These are phyloP conservation scores for Steinernema carpocapsae DNA, from an alignment of 2,888 invertebrate genomes.

Conservation along the genomic window DNA sequence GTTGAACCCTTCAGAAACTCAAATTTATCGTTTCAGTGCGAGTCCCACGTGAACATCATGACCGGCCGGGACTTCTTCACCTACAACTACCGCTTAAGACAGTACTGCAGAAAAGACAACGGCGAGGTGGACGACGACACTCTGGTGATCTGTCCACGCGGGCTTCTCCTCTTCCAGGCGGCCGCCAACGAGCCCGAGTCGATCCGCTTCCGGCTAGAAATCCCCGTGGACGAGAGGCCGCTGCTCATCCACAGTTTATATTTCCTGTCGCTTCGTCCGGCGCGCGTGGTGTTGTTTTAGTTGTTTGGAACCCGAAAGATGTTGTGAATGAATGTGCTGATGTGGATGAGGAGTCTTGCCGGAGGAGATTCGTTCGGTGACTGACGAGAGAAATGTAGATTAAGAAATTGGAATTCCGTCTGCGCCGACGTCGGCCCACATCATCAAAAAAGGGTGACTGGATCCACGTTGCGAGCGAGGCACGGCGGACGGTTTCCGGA, in stretches of 20 bases:
- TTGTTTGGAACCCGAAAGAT: too few relatives aligned
- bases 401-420: background rate
- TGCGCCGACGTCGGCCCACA: background rate
- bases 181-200: background rate
- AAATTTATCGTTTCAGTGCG: conserved; percentile 1
- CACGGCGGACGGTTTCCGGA: too few relatives aligned
- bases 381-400: background rate
- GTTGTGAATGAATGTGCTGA: too few relatives aligned
- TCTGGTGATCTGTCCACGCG: conserved; percentile 3
- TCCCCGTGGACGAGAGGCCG: background rate
- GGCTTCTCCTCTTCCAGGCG: background rate
- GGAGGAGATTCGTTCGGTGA: too few relatives aligned
- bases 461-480: background rate
- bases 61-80: conserved; percentile 18
- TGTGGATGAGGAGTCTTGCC: too few relatives aligned
- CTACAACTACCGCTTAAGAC: conserved; percentile 16
- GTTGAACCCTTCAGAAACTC: too few relatives aligned
- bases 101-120: conserved; percentile 5
- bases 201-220: conserved; percentile 10
- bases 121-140: background rate
- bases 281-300: too few relatives aligned
- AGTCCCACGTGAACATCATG: conserved; percentile 11
- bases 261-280: too few relatives aligned
- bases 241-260: conserved; percentile 11
- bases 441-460: background rate